Conservation (phyloP, 2,113 vertebrate species). For the Copsychus sechellarum region DNA sequence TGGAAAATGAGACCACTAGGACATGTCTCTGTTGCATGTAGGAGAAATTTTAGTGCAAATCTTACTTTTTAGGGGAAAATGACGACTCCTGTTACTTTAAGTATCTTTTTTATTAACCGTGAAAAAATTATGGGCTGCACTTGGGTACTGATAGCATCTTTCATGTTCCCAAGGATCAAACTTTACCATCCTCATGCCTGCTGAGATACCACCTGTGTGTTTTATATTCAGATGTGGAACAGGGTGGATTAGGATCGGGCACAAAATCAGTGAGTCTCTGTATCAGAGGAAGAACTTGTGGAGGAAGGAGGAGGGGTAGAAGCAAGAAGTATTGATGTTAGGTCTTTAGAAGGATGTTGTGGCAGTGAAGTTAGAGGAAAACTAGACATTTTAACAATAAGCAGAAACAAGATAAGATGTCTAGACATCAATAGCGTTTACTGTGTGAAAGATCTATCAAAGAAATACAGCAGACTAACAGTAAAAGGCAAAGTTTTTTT, state of each 20-base stretch:
- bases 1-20: rapidly evolving
- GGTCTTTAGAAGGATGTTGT: background rate
- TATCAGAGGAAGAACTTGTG: background rate
- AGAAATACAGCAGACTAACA: background rate
- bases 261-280: background rate
- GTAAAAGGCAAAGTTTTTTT: background rate
- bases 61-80: background rate
- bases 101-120: background rate
- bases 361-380: background rate
- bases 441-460: background rate
- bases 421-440: background rate
- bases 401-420: slow-evolving; percentile 1
- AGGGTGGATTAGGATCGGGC: background rate
- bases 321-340: background rate
- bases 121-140: rapidly evolving
- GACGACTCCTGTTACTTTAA: rapidly evolving
- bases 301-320: background rate
- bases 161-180: background rate
- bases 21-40: background rate
- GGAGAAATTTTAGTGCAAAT: background rate
- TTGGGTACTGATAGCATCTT: background rate
- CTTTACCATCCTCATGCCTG: background rate
- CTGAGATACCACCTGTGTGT: background rate
- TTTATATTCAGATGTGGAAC: background rate
- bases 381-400: background rate